A percentile compares a stretch with the other conserved stretches of the same genome.
These are phyloP conservation scores for Oncorhynchus masou DNA, from an alignment of 2,113 vertebrate genomes.

Conservation along the genomic window DNA sequence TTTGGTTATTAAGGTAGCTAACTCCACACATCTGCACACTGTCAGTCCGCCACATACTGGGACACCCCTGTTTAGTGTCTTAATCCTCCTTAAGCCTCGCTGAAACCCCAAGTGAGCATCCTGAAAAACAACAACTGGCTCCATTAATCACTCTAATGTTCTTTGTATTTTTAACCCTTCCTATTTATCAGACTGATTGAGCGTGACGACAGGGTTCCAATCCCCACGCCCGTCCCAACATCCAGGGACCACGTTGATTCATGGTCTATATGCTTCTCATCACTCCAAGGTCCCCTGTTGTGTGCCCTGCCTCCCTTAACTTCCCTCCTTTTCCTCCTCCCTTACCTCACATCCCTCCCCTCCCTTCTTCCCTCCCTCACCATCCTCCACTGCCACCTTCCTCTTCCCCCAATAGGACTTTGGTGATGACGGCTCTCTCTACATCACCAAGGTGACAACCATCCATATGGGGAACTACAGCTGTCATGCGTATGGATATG, in stretches of 20 bases:
- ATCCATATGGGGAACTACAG: conserved; percentile 98
- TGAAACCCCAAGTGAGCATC: conserved; percentile 62
- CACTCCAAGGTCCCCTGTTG: conserved; percentile 33
- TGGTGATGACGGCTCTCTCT: conserved; percentile 91
- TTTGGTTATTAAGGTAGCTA: neutral
- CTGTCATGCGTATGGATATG: conserved; percentile 92
- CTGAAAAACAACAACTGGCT: conserved; percentile 65
- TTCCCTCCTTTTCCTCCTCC: neutral
- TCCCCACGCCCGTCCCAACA: conserved; percentile 48
- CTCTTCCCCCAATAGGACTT: conserved; percentile 83
- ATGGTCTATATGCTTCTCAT: conserved; percentile 59
- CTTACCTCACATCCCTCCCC: neutral
- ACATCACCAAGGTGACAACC: conserved; percentile 97
- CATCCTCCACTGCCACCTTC: conserved; percentile 13
- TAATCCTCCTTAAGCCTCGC: conserved; percentile 70
- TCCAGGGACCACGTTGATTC: conserved; percentile 66
- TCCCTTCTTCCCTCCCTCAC: neutral
- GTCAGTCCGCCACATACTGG: conserved; percentile 42
- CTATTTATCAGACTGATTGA: conserved; percentile 73
- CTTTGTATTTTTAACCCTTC: conserved; percentile 79
- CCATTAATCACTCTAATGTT: conserved; percentile 78
- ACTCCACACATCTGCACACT: conserved; percentile 40
- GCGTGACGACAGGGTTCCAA: conserved; percentile 57
- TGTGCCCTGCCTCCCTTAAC: conserved; percentile 49
- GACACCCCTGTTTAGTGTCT: conserved; percentile 68